Base-by-base conservation (phyloP, 2,797 vertebrate genomes). In the Hozukius guyotensis region DNA sequence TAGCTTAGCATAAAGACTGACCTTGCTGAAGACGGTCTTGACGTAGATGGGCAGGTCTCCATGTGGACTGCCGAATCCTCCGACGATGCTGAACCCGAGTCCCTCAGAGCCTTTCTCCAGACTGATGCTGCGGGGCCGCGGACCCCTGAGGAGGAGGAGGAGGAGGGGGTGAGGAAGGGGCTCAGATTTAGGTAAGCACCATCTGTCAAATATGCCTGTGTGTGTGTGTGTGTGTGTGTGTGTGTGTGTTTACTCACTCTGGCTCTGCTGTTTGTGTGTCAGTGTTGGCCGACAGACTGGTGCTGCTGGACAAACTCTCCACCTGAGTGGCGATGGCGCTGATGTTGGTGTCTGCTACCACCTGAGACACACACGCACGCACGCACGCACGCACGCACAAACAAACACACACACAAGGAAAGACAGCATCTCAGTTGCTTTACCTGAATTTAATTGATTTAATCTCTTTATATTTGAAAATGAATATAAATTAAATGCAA, bases 1-100 rank as follows among this genome's bases (percentile, higher is more conserved):
- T 69, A 38, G 52, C 55, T 60, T 60, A 71, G 69, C 55, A 71
- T 71, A 42, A 31, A 71, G 55, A 60, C 25, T 72, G 57, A 94
- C 97, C 97, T 99, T 98, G 94, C 96, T 95, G 96, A 99, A 99
- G 93, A 99, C 96, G 9, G 98, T 99, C 96, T 99, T 99, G 89
- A 99, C 97, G 82, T 99, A 99, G 94, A 99, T 98, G 20, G 98
- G 98, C 89, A 99, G 97, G 94, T 99, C 98, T 94, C 98, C 97
- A 34, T 98, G 98, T 64, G 98, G 97, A 92, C 97, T 98, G 77
- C 98, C 97, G 56, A 97, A 97, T 4, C 98, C 98, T 18, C 98
- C 98, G 5, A 99, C 97, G 82, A 99, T 98, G 93, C 97, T 99
- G 95, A 99, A 99, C 91, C 98, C 98, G 62, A 99, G 96, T 49